Percentiles rank a stretch among this genome's conserved stretches.
These are phyloP conservation scores for Lacerta viridis DNA, from an alignment of 2,797 vertebrate species.

Conservation along the genomic window DNA sequence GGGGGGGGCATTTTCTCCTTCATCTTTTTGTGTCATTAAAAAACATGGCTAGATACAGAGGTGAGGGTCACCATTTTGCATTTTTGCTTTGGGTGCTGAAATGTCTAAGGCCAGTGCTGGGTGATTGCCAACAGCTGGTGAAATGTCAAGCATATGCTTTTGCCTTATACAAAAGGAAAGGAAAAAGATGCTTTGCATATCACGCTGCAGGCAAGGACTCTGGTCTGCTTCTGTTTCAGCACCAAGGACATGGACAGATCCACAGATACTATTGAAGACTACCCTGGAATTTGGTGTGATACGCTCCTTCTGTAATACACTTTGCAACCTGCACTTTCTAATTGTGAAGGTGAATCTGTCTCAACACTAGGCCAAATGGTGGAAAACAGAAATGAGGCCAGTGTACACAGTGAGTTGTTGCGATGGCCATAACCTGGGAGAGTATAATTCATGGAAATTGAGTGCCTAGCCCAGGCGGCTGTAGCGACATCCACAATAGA, in stretches of 20 bases:
- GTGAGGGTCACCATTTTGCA: not conserved
- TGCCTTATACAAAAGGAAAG: not conserved
- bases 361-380: not conserved
- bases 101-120: not conserved
- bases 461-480: no score
- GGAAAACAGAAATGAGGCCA: not conserved
- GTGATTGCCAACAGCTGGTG: not conserved
- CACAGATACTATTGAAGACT: not conserved
- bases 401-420: not conserved
- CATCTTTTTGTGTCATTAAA: not conserved
- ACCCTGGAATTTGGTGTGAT: not conserved
- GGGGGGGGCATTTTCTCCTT: not conserved
- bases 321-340: not conserved
- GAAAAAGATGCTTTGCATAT: not conserved
- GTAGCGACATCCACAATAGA: not conserved
- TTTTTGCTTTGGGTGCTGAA: not conserved
- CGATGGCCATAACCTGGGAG: not conserved
- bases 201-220: not conserved
- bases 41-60: no score
- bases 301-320: no score
- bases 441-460: not conserved
- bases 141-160: not conserved
- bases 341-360: not conserved
- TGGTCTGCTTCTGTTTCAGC: constrained; percentile 24
- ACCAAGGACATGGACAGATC: constrained; percentile 17